Conservation (phyloP, 2,888 invertebrate genomes). For the Agrochola lychnidis region DNA sequence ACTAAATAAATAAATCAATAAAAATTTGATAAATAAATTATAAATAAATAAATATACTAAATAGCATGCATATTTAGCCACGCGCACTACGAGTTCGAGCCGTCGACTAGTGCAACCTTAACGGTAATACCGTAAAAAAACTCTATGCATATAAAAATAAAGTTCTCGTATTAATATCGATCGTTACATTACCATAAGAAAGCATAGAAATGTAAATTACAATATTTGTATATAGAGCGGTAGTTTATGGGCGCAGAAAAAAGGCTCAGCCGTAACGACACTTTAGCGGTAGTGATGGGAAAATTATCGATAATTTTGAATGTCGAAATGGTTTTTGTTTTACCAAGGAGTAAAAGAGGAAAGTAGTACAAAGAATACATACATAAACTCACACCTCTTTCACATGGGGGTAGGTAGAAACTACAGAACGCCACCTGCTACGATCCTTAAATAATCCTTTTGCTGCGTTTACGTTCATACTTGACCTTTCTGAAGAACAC, state of each 20-base stretch:
- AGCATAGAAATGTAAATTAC: constrained; percentile 22
- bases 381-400: no score
- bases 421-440: no score
- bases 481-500: no score
- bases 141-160: not conserved
- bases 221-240: constrained; percentile 38
- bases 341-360: not conserved
- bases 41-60: no score
- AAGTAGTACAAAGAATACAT: not conserved
- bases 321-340: constrained; percentile 7
- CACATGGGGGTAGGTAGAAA: no score
- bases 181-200: constrained; percentile 37
- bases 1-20: no score
- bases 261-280: constrained; percentile 66
- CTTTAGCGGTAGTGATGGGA: constrained; percentile 71
- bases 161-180: constrained; percentile 3
- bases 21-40: no score
- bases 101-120: not conserved
- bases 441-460: no score
- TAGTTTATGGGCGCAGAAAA: constrained; percentile 50
- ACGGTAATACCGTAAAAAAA: not conserved
- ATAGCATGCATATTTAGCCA: no score
- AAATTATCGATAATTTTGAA: constrained; percentile 33
- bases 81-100: no score
- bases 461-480: no score